Conservation (phyloP, 2,797 vertebrate species). For the Anabas testudineus region DNA sequence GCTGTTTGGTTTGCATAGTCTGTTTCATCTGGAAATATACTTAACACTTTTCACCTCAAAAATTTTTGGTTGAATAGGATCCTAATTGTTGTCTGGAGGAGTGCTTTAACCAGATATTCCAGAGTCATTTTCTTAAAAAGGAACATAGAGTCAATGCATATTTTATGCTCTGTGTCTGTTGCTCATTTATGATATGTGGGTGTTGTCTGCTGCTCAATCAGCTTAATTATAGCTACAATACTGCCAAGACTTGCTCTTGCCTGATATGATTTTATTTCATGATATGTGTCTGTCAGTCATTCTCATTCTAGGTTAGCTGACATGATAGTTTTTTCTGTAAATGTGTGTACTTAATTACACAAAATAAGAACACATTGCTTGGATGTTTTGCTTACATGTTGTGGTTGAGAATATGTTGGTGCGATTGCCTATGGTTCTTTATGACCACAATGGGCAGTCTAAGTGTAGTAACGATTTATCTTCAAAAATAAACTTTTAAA, state of each 20-base stretch:
- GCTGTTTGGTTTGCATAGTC: slow-evolving; percentile 27
- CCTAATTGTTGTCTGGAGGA: slow-evolving; percentile 27
- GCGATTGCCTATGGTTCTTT: background rate
- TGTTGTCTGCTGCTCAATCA: slow-evolving; percentile 52
- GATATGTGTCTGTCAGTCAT: slow-evolving; percentile 8
- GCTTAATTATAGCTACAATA: slow-evolving; percentile 38
- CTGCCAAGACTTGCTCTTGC: slow-evolving; percentile 1
- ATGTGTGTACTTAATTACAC: background rate
- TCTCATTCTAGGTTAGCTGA: background rate
- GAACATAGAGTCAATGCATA: slow-evolving; percentile 15
- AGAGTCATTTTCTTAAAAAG: slow-evolving; percentile 8
- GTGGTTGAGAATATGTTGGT: background rate
- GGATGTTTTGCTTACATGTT: background rate
- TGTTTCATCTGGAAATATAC: slow-evolving; percentile 25
- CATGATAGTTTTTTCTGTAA: background rate
- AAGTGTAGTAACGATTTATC: background rate
- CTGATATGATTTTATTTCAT: slow-evolving; percentile 13
- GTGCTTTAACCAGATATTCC: slow-evolving; percentile 36
- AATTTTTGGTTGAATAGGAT: slow-evolving; percentile 24
- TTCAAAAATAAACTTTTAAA: background rate
- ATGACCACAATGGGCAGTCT: background rate
- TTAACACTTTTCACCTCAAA: background rate
- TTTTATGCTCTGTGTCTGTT: slow-evolving; percentile 37
- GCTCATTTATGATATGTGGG: slow-evolving; percentile 50
- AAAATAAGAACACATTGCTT: background rate